Percentiles rank a stretch among this genome's conserved stretches.
Conservation (phyloP, 2,888 invertebrate genomes). For the Dioctria rufipes region DNA sequence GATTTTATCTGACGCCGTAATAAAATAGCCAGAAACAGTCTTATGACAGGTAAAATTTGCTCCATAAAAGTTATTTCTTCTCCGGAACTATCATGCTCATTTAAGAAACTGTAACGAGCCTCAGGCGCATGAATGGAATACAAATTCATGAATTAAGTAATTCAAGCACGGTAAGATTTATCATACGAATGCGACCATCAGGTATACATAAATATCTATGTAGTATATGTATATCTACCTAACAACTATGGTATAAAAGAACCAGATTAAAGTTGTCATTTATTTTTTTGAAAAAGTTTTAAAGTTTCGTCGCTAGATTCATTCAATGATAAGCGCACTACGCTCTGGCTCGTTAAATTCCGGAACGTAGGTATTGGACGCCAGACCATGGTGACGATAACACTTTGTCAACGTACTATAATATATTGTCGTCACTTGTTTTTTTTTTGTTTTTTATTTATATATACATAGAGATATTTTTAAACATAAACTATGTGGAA, state of each 20-base stretch:
- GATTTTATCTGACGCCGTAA: constrained; percentile 7
- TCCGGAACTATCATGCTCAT: constrained; percentile 50
- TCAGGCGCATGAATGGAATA: constrained; percentile 49
- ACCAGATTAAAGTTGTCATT: constrained; percentile 40
- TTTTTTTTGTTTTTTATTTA: no score
- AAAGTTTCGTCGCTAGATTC: constrained; percentile 37
- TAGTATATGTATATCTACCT: no score
- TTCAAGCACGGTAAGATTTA: constrained; percentile 42
- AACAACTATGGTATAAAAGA: background rate
- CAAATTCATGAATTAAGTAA: constrained; percentile 49
- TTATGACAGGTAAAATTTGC: constrained; percentile 49
- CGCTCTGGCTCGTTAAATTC: constrained; percentile 8
- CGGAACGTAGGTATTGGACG: background rate
- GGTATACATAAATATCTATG: background rate
- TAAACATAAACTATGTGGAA: no score
- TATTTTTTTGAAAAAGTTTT: constrained; percentile 24
- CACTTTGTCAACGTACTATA: constrained; percentile 12
- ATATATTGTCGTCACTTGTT: constrained; percentile 14
- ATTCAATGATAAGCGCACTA: constrained; percentile 12
- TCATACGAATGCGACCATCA: background rate
- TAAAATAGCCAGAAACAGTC: constrained; percentile 2
- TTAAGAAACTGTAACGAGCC: constrained; percentile 38
- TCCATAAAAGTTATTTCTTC: constrained; percentile 52
- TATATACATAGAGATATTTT: no score
- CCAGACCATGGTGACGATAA: constrained; percentile 5